Base-by-base conservation (phyloP, 2,113 vertebrate genomes). In the Trematocara unimaculatum region DNA sequence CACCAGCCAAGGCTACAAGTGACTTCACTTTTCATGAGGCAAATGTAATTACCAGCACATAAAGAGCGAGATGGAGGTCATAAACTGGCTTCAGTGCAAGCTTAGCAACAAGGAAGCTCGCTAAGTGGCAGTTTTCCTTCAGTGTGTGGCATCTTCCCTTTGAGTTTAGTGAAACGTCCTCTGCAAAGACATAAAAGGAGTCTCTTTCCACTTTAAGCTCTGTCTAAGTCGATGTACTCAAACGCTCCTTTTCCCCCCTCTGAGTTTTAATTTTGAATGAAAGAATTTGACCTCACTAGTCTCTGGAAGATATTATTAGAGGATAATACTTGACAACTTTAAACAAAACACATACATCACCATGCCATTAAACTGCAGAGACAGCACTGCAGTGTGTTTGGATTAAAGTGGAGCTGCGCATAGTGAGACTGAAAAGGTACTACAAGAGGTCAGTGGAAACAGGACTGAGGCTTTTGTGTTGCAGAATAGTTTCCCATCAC, bases 21-120 rank as follows among this genome's bases (percentile, higher is more conserved):
- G 92, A 94, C 85, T 91, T 94, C 94, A 93, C 87, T 88, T 87
- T 91, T 92, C 87, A 86, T 58, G 88, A 87, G 89, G 84, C 51
- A 90, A 92, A 91, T 80, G 87, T 81, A 94, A 94, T 94, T 85
- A 91, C 85, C 49, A 84, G 70, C 82, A 86, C 85, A 91, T 87
- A 89, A 92, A 88, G 78, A 84, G 77, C 10, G 60, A 88, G 85
- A 81, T 80, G 58, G 58, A 77, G 33, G 83, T 88, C 85, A 62
- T 84, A 67, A 88, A 92, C 83, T 79, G 54, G 40, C 82, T 67
- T 45, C 31, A 62, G 47, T 8, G 64, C 74, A 47, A 11, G 33
- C 83, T 47, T 60, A 49, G 83, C 81, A 86, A 84, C 53, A 29
- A 60, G 70, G 29, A 7, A 14, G 67, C 56, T 85, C 40, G 8